These are phyloP conservation scores for Periparus ater DNA, from an alignment of 2,797 vertebrate genomes.

Conservation along the genomic window DNA sequence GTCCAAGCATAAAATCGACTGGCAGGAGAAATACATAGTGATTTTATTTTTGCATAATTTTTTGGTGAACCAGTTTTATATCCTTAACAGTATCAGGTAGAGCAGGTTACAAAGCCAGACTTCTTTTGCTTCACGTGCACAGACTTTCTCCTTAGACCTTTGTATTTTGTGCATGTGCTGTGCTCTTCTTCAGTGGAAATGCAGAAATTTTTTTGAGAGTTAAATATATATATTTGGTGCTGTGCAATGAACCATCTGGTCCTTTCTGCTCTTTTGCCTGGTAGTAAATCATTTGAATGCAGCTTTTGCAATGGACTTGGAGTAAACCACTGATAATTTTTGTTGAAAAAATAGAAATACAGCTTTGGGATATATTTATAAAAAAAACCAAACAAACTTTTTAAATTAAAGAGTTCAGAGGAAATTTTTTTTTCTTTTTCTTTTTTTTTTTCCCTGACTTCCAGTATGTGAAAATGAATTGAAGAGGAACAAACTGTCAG, in stretches of 20 bases:
- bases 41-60: neutral
- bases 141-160: neutral
- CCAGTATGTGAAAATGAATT: neutral
- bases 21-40: neutral
- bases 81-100: neutral
- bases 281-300: neutral
- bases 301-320: neutral
- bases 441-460: neutral
- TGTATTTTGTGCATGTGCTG: neutral
- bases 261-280: neutral
- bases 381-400: neutral
- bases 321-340: neutral
- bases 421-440: rapidly evolving
- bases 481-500: neutral
- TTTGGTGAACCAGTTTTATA: neutral
- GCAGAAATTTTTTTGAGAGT: neutral
- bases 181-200: neutral
- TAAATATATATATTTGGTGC: neutral
- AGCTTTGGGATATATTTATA: neutral
- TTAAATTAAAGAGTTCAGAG: neutral
- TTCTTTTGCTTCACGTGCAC: neutral
- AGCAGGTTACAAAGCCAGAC: neutral
- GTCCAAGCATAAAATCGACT: neutral
- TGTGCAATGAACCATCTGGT: neutral
- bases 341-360: neutral